These are phyloP conservation scores for Tribolium freemani DNA, from an alignment of 2,888 invertebrate genomes.

Conservation along the genomic window DNA sequence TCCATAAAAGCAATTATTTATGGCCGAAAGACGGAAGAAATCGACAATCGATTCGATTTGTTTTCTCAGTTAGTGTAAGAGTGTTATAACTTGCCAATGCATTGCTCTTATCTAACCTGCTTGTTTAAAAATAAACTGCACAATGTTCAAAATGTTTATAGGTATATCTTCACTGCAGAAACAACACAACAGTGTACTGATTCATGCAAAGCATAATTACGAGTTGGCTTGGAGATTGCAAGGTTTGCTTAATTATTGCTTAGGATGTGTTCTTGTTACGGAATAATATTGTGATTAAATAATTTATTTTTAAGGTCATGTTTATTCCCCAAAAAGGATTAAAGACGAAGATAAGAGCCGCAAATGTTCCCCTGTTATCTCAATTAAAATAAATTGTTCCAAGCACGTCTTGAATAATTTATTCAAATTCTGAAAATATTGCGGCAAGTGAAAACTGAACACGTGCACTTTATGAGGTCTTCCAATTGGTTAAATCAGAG, in stretches of 20 bases:
- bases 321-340: neutral
- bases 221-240: neutral
- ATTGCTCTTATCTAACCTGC: neutral
- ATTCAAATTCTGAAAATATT: neutral
- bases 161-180: neutral
- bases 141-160: slow-evolving; percentile 10
- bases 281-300: neutral
- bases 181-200: neutral
- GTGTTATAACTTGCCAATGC: neutral
- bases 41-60: slow-evolving; percentile 5
- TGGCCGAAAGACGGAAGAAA: slow-evolving; percentile 1
- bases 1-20: slow-evolving; percentile 25
- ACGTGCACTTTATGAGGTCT: slow-evolving; percentile 9
- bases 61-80: neutral
- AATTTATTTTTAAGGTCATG: neutral
- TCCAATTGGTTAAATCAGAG: slow-evolving; percentile 21
- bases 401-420: slow-evolving; percentile 10
- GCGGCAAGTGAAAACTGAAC: neutral
- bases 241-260: neutral
- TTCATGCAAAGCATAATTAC: slow-evolving; percentile 1
- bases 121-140: neutral
- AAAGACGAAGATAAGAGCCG: neutral
- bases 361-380: neutral
- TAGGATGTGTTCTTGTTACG: neutral
- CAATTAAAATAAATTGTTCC: slow-evolving; percentile 9